Base-by-base conservation (phyloP, 2,113 vertebrate genomes). In the Thinocorus orbignyianus region DNA sequence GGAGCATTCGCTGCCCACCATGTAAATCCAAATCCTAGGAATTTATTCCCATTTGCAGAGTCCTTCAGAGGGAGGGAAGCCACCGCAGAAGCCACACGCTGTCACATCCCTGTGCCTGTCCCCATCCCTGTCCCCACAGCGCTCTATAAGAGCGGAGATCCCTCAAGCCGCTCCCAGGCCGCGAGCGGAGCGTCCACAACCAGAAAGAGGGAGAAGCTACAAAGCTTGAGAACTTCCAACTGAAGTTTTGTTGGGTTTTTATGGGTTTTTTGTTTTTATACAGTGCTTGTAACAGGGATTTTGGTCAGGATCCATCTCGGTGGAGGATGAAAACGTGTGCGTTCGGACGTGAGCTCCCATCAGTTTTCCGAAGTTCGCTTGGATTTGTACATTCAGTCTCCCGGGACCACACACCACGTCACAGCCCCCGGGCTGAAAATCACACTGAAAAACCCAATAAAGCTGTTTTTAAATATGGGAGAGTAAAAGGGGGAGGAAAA, bases 301-400 rank as follows among this genome's bases (percentile, higher is more conserved):
- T 17, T 30, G 73, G 89, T 58, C 58, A 88, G 93, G 89, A 87
- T 80, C 93, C 82, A 74, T 79, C 90, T 60, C 37, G 88, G 69
- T 15, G 19, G 4, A 5, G 0, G 86, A 79, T 19, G 74, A 48
- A 14, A 52, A 68, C 2, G 74, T 35, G 91, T 48, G 94, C n/a
- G n/a, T 26, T 52, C 70, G 84, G 23, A 46, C 37, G 12, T 7
- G 85, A 30, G 24, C 58, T 95, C 82, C 52, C 66, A 12, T 22
- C 81, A 78, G 44, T 54, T 90, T 81, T 17, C 83, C 31, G 28
- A 80, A 71, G 64, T 54, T 2, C 49, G 42, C 57, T 82, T 41
- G 28, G n/a, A n/a, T 55, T 82, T 88, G 81, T 87, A 96, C 93
- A 92, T 97, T 95, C 96, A 86, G 76, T 92, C 88, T 97, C 86